Evolutionary conservation across 2,888 invertebrate genomes (phyloP).

Genomic region (Ecdyonurus torrentis): DNA sequence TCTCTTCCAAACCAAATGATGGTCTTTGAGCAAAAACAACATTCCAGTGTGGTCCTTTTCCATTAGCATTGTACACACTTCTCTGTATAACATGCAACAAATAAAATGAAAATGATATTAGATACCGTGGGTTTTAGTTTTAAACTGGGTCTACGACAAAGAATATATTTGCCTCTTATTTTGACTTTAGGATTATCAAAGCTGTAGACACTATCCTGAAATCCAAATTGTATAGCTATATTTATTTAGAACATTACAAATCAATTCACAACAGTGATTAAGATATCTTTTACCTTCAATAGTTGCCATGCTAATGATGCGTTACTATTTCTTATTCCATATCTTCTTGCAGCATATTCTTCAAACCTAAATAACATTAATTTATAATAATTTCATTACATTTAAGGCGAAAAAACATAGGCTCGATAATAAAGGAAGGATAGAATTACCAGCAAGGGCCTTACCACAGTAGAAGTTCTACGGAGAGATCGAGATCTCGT

Average conservation of each 20-base stretch:
- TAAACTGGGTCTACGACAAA: constrained; percentile 50
- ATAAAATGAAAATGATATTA: not conserved
- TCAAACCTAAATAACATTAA: constrained; percentile 26
- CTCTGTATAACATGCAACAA: constrained; percentile 9
- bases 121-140: constrained; percentile 42
- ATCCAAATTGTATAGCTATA: constrained; percentile 15
- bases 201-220: constrained; percentile 49
- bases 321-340: constrained; percentile 41
- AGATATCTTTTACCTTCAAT: constrained; percentile 28
- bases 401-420: not conserved
- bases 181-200: constrained; percentile 37
- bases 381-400: not conserved
- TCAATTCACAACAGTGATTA: not conserved
- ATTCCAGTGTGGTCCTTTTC: constrained; percentile 10
- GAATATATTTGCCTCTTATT: constrained; percentile 57
- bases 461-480: too few relatives aligned
- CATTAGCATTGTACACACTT: constrained; percentile 13
- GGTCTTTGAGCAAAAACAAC: constrained; percentile 12
- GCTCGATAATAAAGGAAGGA: too few relatives aligned
- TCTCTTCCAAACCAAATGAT: constrained; percentile 5
- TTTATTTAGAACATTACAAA: not conserved
- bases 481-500: too few relatives aligned
- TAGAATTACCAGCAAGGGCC: too few relatives aligned
- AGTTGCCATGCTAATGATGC: constrained; percentile 47
- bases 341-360: constrained; percentile 49